Percentiles rank a stretch among this genome's conserved stretches.
These are phyloP conservation scores for Heliornis fulica DNA, from an alignment of 2,113 vertebrate species.

Conservation along the genomic window DNA sequence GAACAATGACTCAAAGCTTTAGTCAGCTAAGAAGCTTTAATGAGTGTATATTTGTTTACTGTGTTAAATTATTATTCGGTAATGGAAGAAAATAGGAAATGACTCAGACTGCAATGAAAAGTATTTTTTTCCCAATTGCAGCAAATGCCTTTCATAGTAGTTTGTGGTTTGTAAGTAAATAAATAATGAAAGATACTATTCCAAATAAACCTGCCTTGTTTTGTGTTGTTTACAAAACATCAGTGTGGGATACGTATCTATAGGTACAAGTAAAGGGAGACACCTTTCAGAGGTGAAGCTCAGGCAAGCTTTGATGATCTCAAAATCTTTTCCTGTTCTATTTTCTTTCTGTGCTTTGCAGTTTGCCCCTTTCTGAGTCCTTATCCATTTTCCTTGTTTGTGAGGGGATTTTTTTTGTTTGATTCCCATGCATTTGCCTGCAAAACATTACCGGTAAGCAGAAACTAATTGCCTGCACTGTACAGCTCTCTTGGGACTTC, in stretches of 20 bases:
- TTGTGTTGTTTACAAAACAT: neutral
- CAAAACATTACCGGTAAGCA: neutral
- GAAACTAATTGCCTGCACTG: constrained; percentile 38
- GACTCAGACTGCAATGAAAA: constrained; percentile 19
- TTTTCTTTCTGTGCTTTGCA: neutral
- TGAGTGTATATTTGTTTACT: constrained; percentile 12
- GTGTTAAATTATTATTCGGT: constrained; percentile 13
- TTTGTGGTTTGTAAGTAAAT: constrained; percentile 2
- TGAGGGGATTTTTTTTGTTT: neutral
- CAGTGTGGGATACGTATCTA: neutral
- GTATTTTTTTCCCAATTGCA: neutral
- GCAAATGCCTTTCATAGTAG: neutral
- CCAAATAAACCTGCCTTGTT: neutral
- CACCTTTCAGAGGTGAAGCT: neutral
- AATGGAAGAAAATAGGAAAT: constrained; percentile 50
- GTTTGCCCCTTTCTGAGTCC: neutral
- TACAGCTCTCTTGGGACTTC: neutral
- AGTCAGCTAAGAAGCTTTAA: constrained; percentile 4
- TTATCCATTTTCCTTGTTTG: neutral
- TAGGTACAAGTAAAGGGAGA: neutral
- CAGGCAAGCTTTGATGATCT: neutral
- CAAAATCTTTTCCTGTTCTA: neutral
- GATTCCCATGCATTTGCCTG: neutral
- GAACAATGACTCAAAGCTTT: constrained; percentile 21
- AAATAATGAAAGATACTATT: constrained; percentile 33